phyloP scores from a whole-genome alignment of 2,113 vertebrate genomes.

The Lepus americanus region DNA sequence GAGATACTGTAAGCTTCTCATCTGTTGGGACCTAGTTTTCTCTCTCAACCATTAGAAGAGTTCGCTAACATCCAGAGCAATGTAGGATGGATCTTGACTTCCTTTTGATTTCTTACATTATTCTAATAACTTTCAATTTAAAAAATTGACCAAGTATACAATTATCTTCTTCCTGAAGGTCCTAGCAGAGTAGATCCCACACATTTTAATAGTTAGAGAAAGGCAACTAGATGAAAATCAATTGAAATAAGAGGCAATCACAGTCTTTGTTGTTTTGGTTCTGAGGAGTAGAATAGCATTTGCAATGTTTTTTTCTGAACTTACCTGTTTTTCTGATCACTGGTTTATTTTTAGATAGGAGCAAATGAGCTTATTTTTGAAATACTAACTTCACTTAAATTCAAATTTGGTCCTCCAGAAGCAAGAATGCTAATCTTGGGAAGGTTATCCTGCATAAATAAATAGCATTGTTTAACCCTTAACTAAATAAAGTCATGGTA shows the following conservation, averaged over 20 bases:
- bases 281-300: neutral
- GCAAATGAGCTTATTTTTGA: slow-evolving; percentile 45
- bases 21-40: neutral
- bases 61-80: neutral
- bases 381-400: slow-evolving; percentile 26
- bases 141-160: slow-evolving; percentile 5
- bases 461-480: neutral
- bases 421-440: neutral
- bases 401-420: slow-evolving; percentile 31
- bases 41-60: neutral
- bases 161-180: slow-evolving; percentile 33
- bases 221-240: neutral
- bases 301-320: slow-evolving; percentile 18
- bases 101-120: neutral
- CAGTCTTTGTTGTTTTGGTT: neutral
- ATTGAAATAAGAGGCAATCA: neutral
- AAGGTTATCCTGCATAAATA: slow-evolving; percentile 23
- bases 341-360: slow-evolving; percentile 41
- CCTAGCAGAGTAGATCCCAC: neutral
- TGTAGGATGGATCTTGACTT: neutral
- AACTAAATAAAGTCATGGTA: neutral
- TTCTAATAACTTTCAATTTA: slow-evolving; percentile 42
- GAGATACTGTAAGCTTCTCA: neutral
- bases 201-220: slow-evolving; percentile 29
- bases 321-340: slow-evolving; percentile 20